These are phyloP conservation scores for Antheraea mylitta DNA, from an alignment of 1,140 invertebrate species.

Conservation along the genomic window DNA sequence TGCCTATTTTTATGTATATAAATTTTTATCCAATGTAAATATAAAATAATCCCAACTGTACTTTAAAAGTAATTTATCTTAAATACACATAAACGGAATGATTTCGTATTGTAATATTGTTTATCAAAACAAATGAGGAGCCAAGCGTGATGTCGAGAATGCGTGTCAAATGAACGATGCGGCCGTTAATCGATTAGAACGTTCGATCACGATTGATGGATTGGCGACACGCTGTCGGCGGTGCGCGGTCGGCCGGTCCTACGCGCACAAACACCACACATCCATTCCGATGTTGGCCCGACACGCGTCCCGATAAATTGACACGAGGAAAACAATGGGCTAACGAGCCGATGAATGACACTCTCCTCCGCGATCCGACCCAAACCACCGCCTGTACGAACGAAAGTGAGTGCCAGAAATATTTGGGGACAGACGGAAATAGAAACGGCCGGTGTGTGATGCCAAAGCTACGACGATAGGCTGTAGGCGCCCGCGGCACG, in stretches of 20 bases:
- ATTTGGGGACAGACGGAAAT: conserved; percentile 73
- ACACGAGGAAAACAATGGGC: conserved; percentile 69
- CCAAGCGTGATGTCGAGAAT: conserved; percentile 39
- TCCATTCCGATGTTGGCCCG: conserved; percentile 61
- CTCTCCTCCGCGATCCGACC: conserved; percentile 41
- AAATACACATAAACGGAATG: background rate
- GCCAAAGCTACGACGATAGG: conserved; percentile 60
- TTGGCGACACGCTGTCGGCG: conserved; percentile 54
- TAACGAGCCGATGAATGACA: conserved; percentile 75
- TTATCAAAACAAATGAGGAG: conserved; percentile 33
- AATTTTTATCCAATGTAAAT: no score
- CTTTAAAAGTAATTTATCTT: background rate
- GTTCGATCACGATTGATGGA: conserved; percentile 64
- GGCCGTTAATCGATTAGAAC: conserved; percentile 55
- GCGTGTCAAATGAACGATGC: conserved; percentile 33
- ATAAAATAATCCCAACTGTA: no score
- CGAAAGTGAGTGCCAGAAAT: conserved; percentile 68
- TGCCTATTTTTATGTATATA: no score
- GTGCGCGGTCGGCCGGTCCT: conserved; percentile 27
- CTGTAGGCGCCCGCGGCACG: conserved; percentile 45
- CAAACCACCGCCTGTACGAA: conserved; percentile 60
- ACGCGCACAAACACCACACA: conserved; percentile 35
- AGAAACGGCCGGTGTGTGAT: conserved; percentile 54
- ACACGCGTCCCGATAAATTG: conserved; percentile 54
- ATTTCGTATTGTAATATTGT: conserved; percentile 11